Base-by-base conservation (phyloP, 1,140 invertebrate genomes). In the Bombyx mandarina region DNA sequence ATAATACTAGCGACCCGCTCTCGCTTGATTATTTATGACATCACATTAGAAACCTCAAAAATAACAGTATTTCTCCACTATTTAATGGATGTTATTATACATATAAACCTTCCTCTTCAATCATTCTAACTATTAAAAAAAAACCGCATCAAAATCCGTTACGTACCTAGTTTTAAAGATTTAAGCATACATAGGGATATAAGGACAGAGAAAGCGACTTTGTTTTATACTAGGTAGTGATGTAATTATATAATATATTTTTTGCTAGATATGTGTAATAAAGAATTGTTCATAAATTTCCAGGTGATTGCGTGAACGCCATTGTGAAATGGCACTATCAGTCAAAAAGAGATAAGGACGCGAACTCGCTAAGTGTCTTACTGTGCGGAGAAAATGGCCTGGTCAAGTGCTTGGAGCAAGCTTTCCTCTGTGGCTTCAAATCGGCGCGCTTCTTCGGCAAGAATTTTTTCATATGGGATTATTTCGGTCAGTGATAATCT, bases 391-490 rank as follows among this genome's bases (percentile, higher is more conserved):
- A 99, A 79, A 92, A 93, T 66, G 98, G 98, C 1, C 88, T 99
- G 1, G 97, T 99, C 2, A 93, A 93, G 69, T 96, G 95, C 69
- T 86, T 99, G 52, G 97, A 99, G 82, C 94, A 97, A 82, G 96
- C 97, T 8, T 99, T 99, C 87, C 89, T 97, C 9, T 95, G 94
- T 76, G 98, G 98, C 8, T 97, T 97, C 75, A 96, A 96, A 75
- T 98, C 97, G 22, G 92, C 94, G 35, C 90, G 97, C 51, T 91
- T 99, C 63, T 99, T 99, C 85, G 93, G 96, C 22, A 93, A 95
- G 65, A 98, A 99, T 88, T 92, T 98, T 56, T 99, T 98, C 76
- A 93, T 99, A 45, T 99, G 98, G 98, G 98, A 99, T 87, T 99
- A 96, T 88, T 93, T 99, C 76, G 93, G 97, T 98, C 88, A 90